Conservation (phyloP, 2,113 vertebrate genomes). For the Amblyopsis rosae region DNA sequence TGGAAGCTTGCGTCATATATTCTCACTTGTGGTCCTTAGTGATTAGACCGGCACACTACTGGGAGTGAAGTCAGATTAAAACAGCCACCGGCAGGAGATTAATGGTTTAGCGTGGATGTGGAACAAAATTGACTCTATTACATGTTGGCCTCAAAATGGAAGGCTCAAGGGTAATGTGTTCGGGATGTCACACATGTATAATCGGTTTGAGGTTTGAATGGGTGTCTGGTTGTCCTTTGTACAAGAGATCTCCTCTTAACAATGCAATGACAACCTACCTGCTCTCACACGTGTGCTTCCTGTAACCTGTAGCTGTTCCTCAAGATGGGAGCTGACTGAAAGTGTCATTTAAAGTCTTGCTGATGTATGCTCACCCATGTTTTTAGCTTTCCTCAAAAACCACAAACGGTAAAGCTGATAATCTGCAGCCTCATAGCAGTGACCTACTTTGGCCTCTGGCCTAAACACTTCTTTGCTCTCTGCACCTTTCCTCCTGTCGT, state of each 20-base stretch:
- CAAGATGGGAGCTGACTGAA: no score
- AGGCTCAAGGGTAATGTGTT: slow-evolving; percentile 39
- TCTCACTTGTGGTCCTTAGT: slow-evolving; percentile 40
- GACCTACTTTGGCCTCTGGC: no score
- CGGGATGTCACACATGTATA: slow-evolving; percentile 33
- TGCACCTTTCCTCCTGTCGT: no score
- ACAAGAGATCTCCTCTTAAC: slow-evolving; percentile 11
- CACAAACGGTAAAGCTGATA: not conserved
- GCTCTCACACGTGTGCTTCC: no score
- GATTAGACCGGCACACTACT: slow-evolving; percentile 38
- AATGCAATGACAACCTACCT: not conserved
- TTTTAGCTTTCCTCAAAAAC: not conserved
- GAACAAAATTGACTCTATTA: slow-evolving; percentile 56
- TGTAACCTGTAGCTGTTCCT: no score
- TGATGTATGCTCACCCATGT: not conserved
- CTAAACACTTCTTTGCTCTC: no score
- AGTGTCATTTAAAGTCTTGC: no score
- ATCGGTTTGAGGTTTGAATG: slow-evolving; percentile 46
- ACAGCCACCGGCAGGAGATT: slow-evolving; percentile 61
- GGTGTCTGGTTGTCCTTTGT: slow-evolving; percentile 30
- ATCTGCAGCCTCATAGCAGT: not conserved
- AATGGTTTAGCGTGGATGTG: slow-evolving; percentile 54
- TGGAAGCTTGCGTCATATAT: slow-evolving; percentile 9
- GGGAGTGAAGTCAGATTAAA: slow-evolving; percentile 49
- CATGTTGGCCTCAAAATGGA: slow-evolving; percentile 50